Percentiles rank a stretch among this genome's conserved stretches.
These are phyloP conservation scores for Eustalomyia histrio DNA, from an alignment of 2,888 invertebrate genomes.

Conservation along the genomic window DNA sequence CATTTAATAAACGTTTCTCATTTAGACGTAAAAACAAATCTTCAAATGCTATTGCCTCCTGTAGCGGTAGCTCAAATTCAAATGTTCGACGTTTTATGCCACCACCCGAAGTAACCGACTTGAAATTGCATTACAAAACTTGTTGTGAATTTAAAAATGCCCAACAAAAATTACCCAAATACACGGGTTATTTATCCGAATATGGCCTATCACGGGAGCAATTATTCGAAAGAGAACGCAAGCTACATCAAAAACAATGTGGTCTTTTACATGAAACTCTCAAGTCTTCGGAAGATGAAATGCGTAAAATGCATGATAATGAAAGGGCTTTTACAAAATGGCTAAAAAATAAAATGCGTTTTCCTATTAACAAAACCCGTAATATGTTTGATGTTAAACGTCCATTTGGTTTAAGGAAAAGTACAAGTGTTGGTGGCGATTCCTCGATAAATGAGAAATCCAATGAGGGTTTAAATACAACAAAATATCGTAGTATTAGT, in stretches of 20 bases:
- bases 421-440: constrained; percentile 41
- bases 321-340: constrained; percentile 81
- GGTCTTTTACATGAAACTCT: constrained; percentile 73
- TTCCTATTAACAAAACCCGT: constrained; percentile 77
- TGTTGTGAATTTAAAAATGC: constrained; percentile 78
- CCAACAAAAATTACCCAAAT: constrained; percentile 80
- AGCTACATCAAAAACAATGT: constrained; percentile 74
- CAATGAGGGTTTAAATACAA: constrained; percentile 51
- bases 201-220: constrained; percentile 81
- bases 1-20: constrained; percentile 73
- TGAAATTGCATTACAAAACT: constrained; percentile 77
- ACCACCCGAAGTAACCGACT: constrained; percentile 69
- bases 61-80: constrained; percentile 17
- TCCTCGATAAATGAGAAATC: constrained; percentile 55
- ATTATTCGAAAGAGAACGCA: constrained; percentile 78
- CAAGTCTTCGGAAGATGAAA: constrained; percentile 78
- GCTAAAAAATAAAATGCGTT: constrained; percentile 80
- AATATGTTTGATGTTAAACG: constrained; percentile 78
- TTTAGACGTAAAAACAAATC: constrained; percentile 70
- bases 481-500: constrained; percentile 62
- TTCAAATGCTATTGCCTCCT: constrained; percentile 55
- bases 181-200: constrained; percentile 81
- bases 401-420: constrained; percentile 52
- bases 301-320: constrained; percentile 80
- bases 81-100: constrained; percentile 47